These are phyloP conservation scores for Platycnemis pennipes DNA, from an alignment of 2,888 invertebrate genomes.

Conservation along the genomic window DNA sequence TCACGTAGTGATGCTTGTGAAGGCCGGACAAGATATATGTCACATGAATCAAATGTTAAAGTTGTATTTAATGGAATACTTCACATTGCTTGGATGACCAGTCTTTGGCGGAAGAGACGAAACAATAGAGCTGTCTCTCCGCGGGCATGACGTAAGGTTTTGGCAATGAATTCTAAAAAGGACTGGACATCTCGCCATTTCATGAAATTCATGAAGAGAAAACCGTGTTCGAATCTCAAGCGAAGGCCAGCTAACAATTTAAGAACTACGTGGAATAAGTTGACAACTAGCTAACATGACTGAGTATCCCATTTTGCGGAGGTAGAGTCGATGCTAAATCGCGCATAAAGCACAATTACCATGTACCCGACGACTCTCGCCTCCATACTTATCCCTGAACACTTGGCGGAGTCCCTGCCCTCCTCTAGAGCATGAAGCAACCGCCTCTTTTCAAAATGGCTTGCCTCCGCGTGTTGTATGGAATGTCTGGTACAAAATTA, in stretches of 20 bases:
- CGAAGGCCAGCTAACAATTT: slow-evolving; percentile 49
- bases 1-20: too few species aligned
- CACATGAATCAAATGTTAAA: not conserved
- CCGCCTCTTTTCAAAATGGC: not conserved
- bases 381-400: slow-evolving; percentile 3
- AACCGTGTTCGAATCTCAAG: slow-evolving; percentile 46
- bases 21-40: not conserved
- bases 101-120: not conserved
- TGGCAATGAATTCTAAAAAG: slow-evolving; percentile 20
- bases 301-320: slow-evolving; percentile 2
- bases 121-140: slow-evolving; percentile 40
- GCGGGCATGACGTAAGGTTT: slow-evolving; percentile 61
- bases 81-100: not conserved
- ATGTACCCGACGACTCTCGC: not conserved
- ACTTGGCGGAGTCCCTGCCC: not conserved
- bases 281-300: not conserved
- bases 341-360: not conserved
- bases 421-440: not conserved
- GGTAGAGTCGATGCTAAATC: not conserved
- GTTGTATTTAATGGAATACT: not conserved
- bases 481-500: not conserved
- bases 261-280: slow-evolving; percentile 60
- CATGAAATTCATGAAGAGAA: slow-evolving; percentile 61
- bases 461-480: not conserved
- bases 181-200: slow-evolving; percentile 50